Evolutionary conservation across 2,797 vertebrate genomes (phyloP).

Genomic region (Capromys pilorides): DNA sequence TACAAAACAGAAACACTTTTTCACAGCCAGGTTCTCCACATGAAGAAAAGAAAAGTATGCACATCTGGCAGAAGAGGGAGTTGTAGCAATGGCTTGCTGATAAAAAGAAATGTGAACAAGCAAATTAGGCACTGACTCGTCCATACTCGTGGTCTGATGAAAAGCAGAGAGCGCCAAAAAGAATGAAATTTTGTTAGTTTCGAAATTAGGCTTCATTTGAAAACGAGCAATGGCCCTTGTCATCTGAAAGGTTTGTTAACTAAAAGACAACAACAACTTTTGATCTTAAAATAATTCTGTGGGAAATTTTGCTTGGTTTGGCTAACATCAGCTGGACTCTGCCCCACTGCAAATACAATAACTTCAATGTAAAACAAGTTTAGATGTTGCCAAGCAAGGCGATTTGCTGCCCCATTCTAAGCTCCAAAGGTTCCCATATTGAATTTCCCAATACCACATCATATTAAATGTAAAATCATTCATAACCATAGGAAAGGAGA

Average conservation of each 20-base stretch:
- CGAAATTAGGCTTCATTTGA: neutral
- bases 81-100: slow-evolving; percentile 76
- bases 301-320: neutral
- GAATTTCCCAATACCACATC: slow-evolving; percentile 61
- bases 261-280: neutral
- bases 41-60: slow-evolving; percentile 78
- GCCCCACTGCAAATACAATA: neutral
- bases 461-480: slow-evolving; percentile 67
- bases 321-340: neutral
- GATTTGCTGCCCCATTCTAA: slow-evolving; percentile 48
- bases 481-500: slow-evolving; percentile 52
- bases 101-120: slow-evolving; percentile 69
- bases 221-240: neutral
- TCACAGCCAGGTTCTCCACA: slow-evolving; percentile 6
- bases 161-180: slow-evolving; percentile 34
- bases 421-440: slow-evolving; percentile 9
- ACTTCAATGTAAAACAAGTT: neutral
- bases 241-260: slow-evolving; percentile 23
- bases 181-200: neutral
- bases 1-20: slow-evolving; percentile 52
- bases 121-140: slow-evolving; percentile 3
- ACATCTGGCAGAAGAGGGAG: slow-evolving; percentile 82
- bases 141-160: neutral
- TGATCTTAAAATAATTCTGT: fast-evolving
- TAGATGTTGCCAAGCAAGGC: neutral